Percentiles rank a stretch among this genome's conserved stretches.
These are phyloP conservation scores for Sorex maritimensis DNA, from an alignment of 2,797 vertebrate species.

Conservation along the genomic window DNA sequence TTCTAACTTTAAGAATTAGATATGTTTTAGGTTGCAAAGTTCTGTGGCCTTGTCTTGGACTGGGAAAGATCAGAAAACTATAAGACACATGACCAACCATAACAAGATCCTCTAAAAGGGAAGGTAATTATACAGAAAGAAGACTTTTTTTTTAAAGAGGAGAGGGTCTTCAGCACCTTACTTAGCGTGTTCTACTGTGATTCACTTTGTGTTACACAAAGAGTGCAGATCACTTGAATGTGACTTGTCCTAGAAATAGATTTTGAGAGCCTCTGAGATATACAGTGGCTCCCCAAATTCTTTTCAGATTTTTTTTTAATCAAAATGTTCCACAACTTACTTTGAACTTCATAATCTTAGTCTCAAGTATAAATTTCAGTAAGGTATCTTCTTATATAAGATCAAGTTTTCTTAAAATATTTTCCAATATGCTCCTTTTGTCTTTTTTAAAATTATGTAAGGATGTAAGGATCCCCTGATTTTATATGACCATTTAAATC, in stretches of 20 bases:
- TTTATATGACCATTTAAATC: conserved; percentile 81
- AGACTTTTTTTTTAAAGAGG: neutral
- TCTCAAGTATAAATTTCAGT: neutral
- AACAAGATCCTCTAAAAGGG: neutral
- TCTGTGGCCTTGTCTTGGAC: neutral
- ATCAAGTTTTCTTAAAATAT: conserved; percentile 66
- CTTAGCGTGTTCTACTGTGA: neutral
- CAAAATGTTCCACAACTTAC: neutral
- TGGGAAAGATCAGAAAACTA: neutral
- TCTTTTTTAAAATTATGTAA: conserved; percentile 60
- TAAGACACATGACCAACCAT: neutral
- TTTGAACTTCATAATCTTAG: neutral
- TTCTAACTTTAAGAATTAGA: conserved; percentile 19
- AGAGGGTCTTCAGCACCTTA: neutral
- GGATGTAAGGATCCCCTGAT: conserved; percentile 78
- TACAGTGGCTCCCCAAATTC: too few species aligned
- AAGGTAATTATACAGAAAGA: neutral
- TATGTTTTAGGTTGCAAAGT: neutral
- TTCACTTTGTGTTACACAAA: neutral
- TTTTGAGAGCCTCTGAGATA: too few species aligned
- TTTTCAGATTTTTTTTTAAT: neutral
- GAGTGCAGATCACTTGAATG: too few species aligned
- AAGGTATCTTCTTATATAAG: conserved; percentile 34
- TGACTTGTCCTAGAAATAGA: neutral
- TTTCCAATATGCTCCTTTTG: conserved; percentile 78